Evolutionary conservation across 2,797 vertebrate genomes (phyloP).

Genomic region (Loriculus beryllinus): DNA sequence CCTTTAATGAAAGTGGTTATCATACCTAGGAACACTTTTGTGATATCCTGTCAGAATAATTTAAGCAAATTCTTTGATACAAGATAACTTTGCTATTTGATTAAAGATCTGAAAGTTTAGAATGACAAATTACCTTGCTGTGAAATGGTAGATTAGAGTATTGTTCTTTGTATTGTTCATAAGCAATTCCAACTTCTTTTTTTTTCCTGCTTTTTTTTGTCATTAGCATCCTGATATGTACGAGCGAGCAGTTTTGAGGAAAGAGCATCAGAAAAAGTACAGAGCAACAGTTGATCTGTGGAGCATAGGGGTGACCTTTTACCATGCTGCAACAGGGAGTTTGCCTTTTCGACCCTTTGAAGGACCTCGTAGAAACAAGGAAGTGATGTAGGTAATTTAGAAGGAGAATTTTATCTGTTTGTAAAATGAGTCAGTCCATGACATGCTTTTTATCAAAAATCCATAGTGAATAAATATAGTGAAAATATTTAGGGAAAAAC

Average conservation of each 20-base stretch:
- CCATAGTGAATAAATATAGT: not conserved
- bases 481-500: not conserved
- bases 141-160: not conserved
- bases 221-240: constrained; percentile 97
- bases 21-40: not conserved
- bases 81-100: not conserved
- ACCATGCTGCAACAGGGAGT: constrained; percentile 93
- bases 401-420: not conserved
- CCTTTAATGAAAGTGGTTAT: not conserved
- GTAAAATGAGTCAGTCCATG: not conserved
- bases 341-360: constrained; percentile 95
- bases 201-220: not conserved
- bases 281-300: constrained; percentile 95
- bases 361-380: constrained; percentile 95
- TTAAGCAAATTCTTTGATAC: not conserved
- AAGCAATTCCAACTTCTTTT: not conserved
- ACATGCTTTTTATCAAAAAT: not conserved
- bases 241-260: constrained; percentile 92
- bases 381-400: constrained; percentile 90
- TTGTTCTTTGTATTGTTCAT: not conserved
- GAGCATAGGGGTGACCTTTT: constrained; percentile 98
- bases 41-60: not conserved
- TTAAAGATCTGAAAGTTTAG: not conserved
- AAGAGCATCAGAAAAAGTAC: constrained; percentile 97
- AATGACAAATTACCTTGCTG: not conserved